Percentiles rank a stretch among this genome's conserved stretches.
Conservation (phyloP, 1,140 invertebrate genomes). For the Brachionus plicatilis region DNA sequence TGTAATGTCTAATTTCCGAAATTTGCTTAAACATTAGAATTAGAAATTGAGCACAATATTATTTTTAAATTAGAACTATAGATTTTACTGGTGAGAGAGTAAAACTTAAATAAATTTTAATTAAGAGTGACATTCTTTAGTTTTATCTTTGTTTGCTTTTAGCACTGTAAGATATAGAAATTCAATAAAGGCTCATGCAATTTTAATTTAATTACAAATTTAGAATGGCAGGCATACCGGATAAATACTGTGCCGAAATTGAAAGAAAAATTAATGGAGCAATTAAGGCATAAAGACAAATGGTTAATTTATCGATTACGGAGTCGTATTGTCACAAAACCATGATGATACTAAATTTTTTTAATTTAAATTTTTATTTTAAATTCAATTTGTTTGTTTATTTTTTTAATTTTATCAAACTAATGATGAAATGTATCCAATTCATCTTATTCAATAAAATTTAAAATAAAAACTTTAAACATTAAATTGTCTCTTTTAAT, state of each 20-base stretch:
- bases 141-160: background rate
- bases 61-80: background rate
- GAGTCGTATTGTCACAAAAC: background rate
- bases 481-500: background rate
- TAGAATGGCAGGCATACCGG: slow-evolving; percentile 52
- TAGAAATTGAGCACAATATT: background rate
- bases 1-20: background rate
- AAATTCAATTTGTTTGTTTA: background rate
- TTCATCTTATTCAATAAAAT: background rate
- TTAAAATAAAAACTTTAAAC: background rate
- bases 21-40: background rate
- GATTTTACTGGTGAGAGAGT: background rate
- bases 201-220: slow-evolving; percentile 26
- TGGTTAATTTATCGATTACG: background rate
- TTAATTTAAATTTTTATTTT: background rate
- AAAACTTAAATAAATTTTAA: background rate
- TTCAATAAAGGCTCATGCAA: background rate
- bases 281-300: slow-evolving; percentile 20
- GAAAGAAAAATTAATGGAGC: slow-evolving; percentile 42
- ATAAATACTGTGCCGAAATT: slow-evolving; percentile 45
- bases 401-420: slow-evolving; percentile 5
- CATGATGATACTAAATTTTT: slow-evolving; percentile 1
- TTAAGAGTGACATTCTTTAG: background rate
- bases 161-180: background rate
- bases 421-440: background rate